A percentile compares a stretch with the other conserved stretches of the same genome.
Conservation (phyloP, 1,140 invertebrate species). For the Anoplolepis gracilipes region DNA sequence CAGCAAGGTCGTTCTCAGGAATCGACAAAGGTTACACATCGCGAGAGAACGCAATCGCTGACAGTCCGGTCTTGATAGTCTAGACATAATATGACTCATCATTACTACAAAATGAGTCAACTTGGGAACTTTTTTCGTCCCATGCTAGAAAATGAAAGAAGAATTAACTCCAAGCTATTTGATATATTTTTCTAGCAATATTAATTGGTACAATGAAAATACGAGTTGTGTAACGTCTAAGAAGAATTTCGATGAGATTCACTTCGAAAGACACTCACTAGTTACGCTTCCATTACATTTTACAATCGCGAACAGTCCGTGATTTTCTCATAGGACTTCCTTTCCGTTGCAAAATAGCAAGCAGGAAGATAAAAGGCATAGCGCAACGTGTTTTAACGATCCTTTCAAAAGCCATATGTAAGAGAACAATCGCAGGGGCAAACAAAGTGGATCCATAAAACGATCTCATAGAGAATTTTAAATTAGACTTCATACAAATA, state of each 20-base stretch:
- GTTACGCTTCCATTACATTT: background rate
- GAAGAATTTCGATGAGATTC: background rate
- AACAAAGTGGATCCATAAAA: constrained; percentile 19
- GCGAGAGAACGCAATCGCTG: constrained; percentile 32
- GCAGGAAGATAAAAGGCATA: constrained; percentile 49
- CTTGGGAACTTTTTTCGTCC: constrained; percentile 10
- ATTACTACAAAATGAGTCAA: constrained; percentile 58
- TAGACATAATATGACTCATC: constrained; percentile 37
- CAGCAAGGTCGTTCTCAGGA: constrained; percentile 59
- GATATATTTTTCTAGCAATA: background rate
- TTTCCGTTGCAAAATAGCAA: constrained; percentile 45
- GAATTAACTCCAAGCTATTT: background rate
- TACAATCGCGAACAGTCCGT: constrained; percentile 4
- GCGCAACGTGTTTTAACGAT: constrained; percentile 42
- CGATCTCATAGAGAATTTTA: background rate
- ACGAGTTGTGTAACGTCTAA: background rate
- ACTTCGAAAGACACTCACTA: constrained; percentile 2
- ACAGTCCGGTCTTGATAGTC: constrained; percentile 18
- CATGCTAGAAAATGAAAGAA: background rate
- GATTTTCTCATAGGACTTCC: constrained; percentile 16
- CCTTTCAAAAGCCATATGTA: constrained; percentile 37
- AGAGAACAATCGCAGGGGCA: constrained; percentile 16
- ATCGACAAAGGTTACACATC: constrained; percentile 68
- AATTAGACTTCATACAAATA: background rate
- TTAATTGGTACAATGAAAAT: background rate